Evolutionary conservation across 1,140 invertebrate genomes (phyloP).

Genomic region (Formica selysi): DNA sequence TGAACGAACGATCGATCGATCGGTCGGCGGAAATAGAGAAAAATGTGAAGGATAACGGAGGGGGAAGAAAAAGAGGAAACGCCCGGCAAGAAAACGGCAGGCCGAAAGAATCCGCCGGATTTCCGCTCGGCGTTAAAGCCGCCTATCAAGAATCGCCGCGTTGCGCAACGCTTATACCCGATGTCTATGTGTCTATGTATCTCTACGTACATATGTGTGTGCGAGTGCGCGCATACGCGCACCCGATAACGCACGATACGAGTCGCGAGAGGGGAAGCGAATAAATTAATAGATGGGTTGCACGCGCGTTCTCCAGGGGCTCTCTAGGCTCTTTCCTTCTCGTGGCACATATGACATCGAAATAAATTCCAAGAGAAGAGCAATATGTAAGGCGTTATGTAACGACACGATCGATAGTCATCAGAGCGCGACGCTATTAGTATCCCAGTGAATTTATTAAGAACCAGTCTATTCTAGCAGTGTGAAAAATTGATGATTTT

Average conservation of each 20-base stretch:
- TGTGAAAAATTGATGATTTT: too few relatives aligned
- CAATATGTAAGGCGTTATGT: neutral
- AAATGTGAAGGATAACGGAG: slow-evolving; percentile 39
- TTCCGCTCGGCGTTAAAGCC: slow-evolving; percentile 79
- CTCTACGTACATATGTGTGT: slow-evolving; percentile 5
- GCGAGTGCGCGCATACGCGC: neutral
- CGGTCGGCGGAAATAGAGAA: slow-evolving; percentile 41
- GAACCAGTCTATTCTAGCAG: too few relatives aligned
- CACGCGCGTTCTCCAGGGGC: neutral
- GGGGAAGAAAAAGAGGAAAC: slow-evolving; percentile 16
- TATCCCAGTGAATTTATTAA: neutral
- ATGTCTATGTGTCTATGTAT: slow-evolving; percentile 1
- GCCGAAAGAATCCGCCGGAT: slow-evolving; percentile 83
- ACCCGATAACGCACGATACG: slow-evolving; percentile 69
- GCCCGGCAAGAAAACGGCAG: slow-evolving; percentile 74
- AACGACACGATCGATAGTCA: neutral
- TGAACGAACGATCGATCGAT: neutral
- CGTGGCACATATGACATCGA: neutral
- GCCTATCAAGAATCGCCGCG: slow-evolving; percentile 79
- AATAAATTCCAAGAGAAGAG: slow-evolving; percentile 32
- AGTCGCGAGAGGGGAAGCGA: slow-evolving; percentile 46
- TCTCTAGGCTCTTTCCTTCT: neutral
- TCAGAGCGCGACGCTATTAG: neutral
- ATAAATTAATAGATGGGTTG: slow-evolving; percentile 54
- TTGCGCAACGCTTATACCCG: slow-evolving; percentile 76